Base-by-base conservation (phyloP, 2,888 invertebrate species). In the Oxyteleia sp. region DNA sequence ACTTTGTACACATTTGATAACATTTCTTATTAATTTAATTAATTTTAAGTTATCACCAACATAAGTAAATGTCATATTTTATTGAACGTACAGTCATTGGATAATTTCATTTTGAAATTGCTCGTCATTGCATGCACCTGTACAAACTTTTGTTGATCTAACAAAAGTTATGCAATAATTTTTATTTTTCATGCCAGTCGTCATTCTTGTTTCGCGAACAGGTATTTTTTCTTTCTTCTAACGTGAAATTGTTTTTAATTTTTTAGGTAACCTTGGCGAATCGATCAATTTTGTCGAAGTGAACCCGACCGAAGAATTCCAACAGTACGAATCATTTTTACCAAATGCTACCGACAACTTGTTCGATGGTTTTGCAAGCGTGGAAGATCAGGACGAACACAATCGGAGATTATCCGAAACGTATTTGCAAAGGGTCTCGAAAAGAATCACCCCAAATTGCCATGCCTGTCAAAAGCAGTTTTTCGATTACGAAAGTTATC, bases 401-500 rank as follows among this genome's bases (percentile, higher is more conserved):
- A 57, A 32, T 15, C 15, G 8, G 10, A 68, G 26, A 51, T 11
- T 59, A 0, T 47, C 64, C 0, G 64, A 57, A 35, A 41, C 35
- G 5, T 63, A 75, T 38, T 16, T 49, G 8, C 55, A 75, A 10
- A 57, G 41, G 16, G 20, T 41, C 8, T 66, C 66, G 2, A 49
- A 66, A 38, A 57, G 32, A 26, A 41, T 59, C 2, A 41, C 10
- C 0, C 41, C 74, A 15, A 26, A 10, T 11, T 76, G 76, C 32
- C 32, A 68, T 13, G 29, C 29, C 0, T 76, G 76, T 35, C 38
- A 61, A 20, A 76, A 61, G n/a, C 49, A 68, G n/a, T 76, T 76
- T 20, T 68, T 68, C 13, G 68, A 76, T 61, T 68, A 68, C 26
- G 68, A 68, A 4, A 68, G 79, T 57, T 79, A 79, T 15, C 49